A percentile compares a stretch with the other conserved stretches of the same genome.
Evolutionary conservation across 2,797 vertebrate genomes (phyloP).

Genomic region (Podarcis siculus): DNA sequence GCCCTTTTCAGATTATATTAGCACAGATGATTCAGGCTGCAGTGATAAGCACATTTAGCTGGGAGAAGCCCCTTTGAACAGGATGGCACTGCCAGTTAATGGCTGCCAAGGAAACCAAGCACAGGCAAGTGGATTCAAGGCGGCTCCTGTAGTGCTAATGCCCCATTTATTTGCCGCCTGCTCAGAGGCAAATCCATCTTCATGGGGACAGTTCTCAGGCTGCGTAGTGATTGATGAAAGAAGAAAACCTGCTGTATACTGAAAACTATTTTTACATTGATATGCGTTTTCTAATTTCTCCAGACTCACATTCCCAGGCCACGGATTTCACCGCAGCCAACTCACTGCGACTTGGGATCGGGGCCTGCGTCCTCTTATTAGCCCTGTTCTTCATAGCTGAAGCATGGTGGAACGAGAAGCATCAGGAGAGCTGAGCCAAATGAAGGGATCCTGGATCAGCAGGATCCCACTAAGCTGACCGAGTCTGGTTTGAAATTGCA

Average conservation of each 20-base stretch:
- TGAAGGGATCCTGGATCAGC: background rate
- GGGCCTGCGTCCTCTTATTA: background rate
- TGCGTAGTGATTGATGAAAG: background rate
- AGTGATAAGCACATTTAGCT: too few relatives aligned
- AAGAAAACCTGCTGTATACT: background rate
- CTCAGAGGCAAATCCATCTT: background rate
- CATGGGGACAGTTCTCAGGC: background rate
- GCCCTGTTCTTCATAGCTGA: slow-evolving; percentile 2
- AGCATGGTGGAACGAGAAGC: background rate
- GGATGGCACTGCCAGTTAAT: background rate
- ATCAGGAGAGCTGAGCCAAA: background rate
- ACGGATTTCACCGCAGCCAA: slow-evolving; percentile 4
- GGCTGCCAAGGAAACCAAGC: background rate
- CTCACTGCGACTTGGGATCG: background rate
- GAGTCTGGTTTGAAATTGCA: background rate
- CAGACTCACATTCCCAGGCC: background rate
- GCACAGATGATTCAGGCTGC: too few relatives aligned
- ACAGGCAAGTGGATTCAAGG: background rate
- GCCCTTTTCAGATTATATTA: too few relatives aligned
- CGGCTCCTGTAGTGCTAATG: background rate
- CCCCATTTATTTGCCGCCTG: background rate
- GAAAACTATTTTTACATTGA: background rate
- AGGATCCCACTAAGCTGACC: background rate
- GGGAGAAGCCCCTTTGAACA: background rate
- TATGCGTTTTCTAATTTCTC: background rate